Conservation (phyloP, 2,888 invertebrate species). For the Stegana nigrithorax region DNA sequence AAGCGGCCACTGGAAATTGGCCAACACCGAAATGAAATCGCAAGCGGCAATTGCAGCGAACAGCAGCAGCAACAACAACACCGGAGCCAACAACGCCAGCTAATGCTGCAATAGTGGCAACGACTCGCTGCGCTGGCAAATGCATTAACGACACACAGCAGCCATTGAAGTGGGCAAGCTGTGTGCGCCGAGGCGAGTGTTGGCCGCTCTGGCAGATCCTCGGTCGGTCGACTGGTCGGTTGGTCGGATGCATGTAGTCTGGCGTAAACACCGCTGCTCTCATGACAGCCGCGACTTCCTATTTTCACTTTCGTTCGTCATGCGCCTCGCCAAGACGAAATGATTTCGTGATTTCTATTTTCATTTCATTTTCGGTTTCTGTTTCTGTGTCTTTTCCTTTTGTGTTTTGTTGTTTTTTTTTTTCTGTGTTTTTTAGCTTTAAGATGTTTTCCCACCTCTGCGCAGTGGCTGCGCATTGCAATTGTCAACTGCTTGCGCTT, state of each 20-base stretch:
- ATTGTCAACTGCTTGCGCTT: slow-evolving; percentile 19
- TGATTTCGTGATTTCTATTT: too few relatives aligned
- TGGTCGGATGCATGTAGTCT: slow-evolving; percentile 29
- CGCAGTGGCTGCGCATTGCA: too few relatives aligned
- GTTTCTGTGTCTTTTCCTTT: slow-evolving; percentile 21
- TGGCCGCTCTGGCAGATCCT: too few relatives aligned
- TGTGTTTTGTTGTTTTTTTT: not conserved
- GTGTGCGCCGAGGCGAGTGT: too few relatives aligned
- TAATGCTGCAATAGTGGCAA: slow-evolving; percentile 28
- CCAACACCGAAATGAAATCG: slow-evolving; percentile 44
- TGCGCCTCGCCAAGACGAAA: slow-evolving; percentile 36
- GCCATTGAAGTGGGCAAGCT: too few relatives aligned
- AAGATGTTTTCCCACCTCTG: too few relatives aligned
- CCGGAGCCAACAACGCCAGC: slow-evolving; percentile 3
- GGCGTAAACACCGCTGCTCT: too few relatives aligned
- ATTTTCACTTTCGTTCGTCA: slow-evolving; percentile 61
- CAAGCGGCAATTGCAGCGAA: slow-evolving; percentile 34
- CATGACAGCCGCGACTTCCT: slow-evolving; percentile 46
- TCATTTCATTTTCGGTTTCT: slow-evolving; percentile 26
- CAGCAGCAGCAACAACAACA: slow-evolving; percentile 19
- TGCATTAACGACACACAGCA: not conserved
- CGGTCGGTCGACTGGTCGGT: slow-evolving; percentile 9
- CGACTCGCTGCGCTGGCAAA: slow-evolving; percentile 32
- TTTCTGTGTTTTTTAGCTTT: too few relatives aligned
- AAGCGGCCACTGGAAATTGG: slow-evolving; percentile 50